A percentile compares a stretch with the other conserved stretches of the same genome.
Conservation (phyloP, 2,888 invertebrate genomes). For the Zygothrica quintamaculata region DNA sequence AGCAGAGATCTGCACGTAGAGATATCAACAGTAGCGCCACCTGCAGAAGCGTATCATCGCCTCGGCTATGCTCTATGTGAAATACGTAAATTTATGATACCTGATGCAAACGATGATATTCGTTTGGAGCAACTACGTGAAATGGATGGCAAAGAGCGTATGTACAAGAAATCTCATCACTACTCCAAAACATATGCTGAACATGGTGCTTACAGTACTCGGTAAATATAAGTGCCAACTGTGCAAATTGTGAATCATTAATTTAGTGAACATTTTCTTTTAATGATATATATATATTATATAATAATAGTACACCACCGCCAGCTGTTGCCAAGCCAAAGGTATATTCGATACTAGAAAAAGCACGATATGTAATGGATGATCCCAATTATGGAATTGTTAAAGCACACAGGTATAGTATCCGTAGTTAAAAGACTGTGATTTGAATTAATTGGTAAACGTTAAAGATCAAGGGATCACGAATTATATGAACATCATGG, state of each 20-base stretch:
- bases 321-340: constrained; percentile 88
- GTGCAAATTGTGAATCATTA: neutral
- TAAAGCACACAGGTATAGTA: constrained; percentile 83
- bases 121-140: constrained; percentile 82
- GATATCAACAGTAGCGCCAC: constrained; percentile 95
- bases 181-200: constrained; percentile 81
- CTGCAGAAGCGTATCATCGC: constrained; percentile 94
- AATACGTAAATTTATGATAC: constrained; percentile 91
- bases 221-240: constrained; percentile 57
- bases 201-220: constrained; percentile 74
- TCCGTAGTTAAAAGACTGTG: neutral
- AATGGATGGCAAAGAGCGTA: constrained; percentile 83
- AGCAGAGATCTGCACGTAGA: constrained; percentile 96
- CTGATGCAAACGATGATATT: constrained; percentile 86
- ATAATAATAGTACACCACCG: constrained; percentile 78
- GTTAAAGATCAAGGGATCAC: constrained; percentile 81
- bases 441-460: neutral
- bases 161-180: constrained; percentile 83
- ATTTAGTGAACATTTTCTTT: neutral
- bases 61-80: constrained; percentile 93
- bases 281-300: neutral
- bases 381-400: constrained; percentile 87
- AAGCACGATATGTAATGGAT: constrained; percentile 93
- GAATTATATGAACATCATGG: constrained; percentile 83
- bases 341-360: constrained; percentile 92